A percentile compares a stretch with the other conserved stretches of the same genome.
These are phyloP conservation scores for Oceanodroma leucorhoa DNA, from an alignment of 2,797 vertebrate genomes.

Conservation along the genomic window DNA sequence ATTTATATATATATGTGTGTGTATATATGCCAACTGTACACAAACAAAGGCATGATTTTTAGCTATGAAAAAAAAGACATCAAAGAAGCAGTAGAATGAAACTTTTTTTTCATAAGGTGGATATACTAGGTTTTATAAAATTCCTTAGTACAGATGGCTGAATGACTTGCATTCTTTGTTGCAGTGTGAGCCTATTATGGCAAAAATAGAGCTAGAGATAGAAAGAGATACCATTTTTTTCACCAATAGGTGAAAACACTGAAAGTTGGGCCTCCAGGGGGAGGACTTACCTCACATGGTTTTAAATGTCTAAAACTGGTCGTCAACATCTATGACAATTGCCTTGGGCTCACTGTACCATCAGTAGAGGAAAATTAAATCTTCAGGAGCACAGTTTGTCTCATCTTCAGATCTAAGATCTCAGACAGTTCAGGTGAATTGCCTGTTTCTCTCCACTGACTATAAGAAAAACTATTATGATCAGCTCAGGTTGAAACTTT, in stretches of 20 bases:
- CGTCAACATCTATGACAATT: background rate
- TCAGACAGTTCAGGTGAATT: background rate
- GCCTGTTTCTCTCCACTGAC: background rate
- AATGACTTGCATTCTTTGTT: background rate
- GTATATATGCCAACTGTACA: background rate
- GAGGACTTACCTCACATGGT: fast-evolving
- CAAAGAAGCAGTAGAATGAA: background rate
- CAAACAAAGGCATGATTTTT: background rate
- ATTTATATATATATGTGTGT: background rate
- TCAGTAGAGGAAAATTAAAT: background rate
- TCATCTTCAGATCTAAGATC: background rate
- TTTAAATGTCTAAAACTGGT: background rate
- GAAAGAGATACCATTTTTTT: background rate
- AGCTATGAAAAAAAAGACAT: background rate
- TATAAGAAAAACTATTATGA: background rate
- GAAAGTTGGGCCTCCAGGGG: background rate
- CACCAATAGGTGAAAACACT: background rate
- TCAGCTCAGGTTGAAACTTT: background rate
- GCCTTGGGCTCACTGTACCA: background rate
- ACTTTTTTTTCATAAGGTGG: background rate
- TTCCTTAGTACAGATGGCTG: background rate
- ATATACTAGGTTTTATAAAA: background rate
- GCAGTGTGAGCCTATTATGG: background rate
- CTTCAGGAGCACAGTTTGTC: background rate
- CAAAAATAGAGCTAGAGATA: background rate